These are phyloP conservation scores for Nannobrachium achirus DNA, from an alignment of 2,113 vertebrate species.

Conservation along the genomic window DNA sequence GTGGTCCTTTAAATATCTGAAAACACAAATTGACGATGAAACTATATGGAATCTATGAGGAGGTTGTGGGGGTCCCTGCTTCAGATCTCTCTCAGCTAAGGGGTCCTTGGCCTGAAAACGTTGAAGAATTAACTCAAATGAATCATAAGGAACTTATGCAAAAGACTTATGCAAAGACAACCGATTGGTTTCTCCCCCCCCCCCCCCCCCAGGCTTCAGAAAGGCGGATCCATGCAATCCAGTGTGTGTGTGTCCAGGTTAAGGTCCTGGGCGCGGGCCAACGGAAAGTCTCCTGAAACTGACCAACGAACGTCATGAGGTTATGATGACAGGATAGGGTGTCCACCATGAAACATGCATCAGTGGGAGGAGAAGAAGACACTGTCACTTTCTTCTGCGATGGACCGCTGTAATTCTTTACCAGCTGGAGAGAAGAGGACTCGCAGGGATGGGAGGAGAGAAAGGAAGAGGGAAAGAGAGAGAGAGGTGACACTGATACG, in stretches of 20 bases:
- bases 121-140: too few species aligned
- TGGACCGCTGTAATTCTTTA: conserved; percentile 29
- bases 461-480: neutral
- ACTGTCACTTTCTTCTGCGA: conserved; percentile 51
- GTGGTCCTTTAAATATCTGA: too few species aligned
- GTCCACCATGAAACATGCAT: conserved; percentile 71
- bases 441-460: neutral
- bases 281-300: conserved; percentile 62
- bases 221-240: too few species aligned
- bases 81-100: too few species aligned
- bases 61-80: too few species aligned
- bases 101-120: too few species aligned
- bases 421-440: conserved; percentile 9
- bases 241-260: conserved; percentile 19
- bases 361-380: conserved; percentile 38
- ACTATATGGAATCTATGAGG: too few species aligned
- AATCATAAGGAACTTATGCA: too few species aligned
- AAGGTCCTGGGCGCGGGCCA: conserved; percentile 51
- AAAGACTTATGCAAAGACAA: too few species aligned
- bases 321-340: conserved; percentile 66
- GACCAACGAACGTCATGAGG: conserved; percentile 47
- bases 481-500: conserved; percentile 3
- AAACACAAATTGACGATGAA: too few species aligned
- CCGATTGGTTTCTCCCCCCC: too few species aligned
- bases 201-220: too few species aligned